Conservation (phyloP, 2,888 invertebrate genomes). For the Sesamia inferens region DNA sequence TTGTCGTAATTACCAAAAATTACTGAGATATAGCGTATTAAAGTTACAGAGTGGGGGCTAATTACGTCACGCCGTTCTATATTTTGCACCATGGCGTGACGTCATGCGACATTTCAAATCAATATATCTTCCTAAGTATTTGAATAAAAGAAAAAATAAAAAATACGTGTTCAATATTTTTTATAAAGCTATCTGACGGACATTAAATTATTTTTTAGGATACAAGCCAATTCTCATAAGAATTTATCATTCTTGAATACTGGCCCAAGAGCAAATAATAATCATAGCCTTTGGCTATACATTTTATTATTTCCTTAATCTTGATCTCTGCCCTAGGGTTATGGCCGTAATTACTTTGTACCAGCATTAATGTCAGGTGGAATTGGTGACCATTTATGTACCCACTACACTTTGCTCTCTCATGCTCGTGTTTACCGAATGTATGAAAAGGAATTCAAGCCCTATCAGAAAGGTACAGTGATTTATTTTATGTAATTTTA, state of each 20-base stretch:
- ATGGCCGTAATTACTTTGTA: conserved; percentile 88
- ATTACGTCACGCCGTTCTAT: too few species aligned
- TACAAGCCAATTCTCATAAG: not conserved
- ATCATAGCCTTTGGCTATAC: not conserved
- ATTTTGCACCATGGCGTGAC: too few species aligned
- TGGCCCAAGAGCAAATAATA: not conserved
- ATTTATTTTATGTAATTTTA: conserved; percentile 5
- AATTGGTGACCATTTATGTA: conserved; percentile 90
- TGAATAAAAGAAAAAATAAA: too few species aligned
- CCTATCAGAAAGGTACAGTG: conserved; percentile 85
- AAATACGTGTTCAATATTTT: too few species aligned
- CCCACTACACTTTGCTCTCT: conserved; percentile 91
- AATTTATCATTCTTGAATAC: not conserved
- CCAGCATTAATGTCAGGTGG: conserved; percentile 87
- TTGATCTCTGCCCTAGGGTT: conserved; percentile 75
- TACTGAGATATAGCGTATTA: too few species aligned
- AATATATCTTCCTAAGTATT: too few species aligned
- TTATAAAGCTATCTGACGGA: too few species aligned
- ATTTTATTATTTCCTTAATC: conserved; percentile 7
- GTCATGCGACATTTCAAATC: too few species aligned
- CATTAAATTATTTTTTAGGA: too few species aligned
- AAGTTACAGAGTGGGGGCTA: too few species aligned
- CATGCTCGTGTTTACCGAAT: conserved; percentile 92
- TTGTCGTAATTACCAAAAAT: too few species aligned
- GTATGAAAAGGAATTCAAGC: conserved; percentile 90